Percentiles rank a stretch among this genome's conserved stretches.
These are phyloP conservation scores for Bovichtus diacanthus DNA, from an alignment of 2,797 vertebrate genomes.

Conservation along the genomic window DNA sequence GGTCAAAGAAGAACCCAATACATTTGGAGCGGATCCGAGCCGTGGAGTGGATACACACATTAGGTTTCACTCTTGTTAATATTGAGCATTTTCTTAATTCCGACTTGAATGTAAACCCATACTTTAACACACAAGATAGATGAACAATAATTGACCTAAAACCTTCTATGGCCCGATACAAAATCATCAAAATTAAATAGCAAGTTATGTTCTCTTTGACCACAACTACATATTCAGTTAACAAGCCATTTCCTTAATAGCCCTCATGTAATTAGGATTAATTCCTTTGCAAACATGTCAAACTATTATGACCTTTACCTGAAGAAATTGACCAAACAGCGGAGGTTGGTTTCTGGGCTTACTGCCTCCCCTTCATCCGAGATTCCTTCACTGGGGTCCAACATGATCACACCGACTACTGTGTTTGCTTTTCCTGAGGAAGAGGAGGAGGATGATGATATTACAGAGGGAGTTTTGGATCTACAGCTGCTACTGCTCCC, in stretches of 20 bases:
- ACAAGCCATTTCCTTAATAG: not conserved
- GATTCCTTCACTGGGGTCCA: conserved; percentile 66
- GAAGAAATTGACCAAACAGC: conserved; percentile 96
- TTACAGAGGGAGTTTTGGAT: conserved; percentile 74
- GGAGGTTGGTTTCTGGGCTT: conserved; percentile 87
- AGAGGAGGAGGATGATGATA: conserved; percentile 42
- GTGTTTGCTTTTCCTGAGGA: conserved; percentile 69
- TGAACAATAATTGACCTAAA: not conserved
- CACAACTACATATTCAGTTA: not conserved
- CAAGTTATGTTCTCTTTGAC: not conserved
- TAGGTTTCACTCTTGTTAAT: no score
- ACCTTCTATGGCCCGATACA: not conserved
- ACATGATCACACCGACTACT: conserved; percentile 47
- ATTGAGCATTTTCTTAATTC: not conserved
- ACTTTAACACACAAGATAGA: not conserved
- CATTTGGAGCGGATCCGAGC: no score
- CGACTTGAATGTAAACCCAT: not conserved
- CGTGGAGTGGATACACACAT: no score
- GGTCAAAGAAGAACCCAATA: no score
- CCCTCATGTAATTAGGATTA: not conserved
- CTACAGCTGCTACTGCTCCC: conserved; percentile 62
- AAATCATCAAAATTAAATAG: not conserved
- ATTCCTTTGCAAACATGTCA: not conserved
- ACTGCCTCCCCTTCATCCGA: conserved; percentile 81
- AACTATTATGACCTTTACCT: conserved; percentile 68